Percentiles rank a stretch among this genome's conserved stretches.
phyloP scores from a whole-genome alignment of 2,797 vertebrate species.

The Bovichtus diacanthus region DNA sequence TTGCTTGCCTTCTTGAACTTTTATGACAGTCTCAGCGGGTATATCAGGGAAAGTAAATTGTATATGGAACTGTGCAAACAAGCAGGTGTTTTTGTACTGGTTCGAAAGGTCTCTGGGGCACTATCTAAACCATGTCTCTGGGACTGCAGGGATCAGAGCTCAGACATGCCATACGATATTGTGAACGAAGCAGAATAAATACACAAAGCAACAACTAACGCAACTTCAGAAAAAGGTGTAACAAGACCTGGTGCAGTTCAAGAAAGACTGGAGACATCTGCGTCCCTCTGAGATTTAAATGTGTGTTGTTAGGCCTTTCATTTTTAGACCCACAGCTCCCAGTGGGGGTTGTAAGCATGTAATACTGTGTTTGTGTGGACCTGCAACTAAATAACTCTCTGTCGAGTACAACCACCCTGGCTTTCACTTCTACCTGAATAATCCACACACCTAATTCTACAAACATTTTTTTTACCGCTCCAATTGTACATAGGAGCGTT shows the following conservation, averaged over 20 bases:
- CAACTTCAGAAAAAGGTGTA: constrained; percentile 78
- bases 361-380: constrained; percentile 83
- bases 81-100: constrained; percentile 61
- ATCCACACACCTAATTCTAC: constrained; percentile 73
- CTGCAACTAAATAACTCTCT: constrained; percentile 86
- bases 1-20: constrained; percentile 52
- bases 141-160: constrained; percentile 69
- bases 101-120: constrained; percentile 69
- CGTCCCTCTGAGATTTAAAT: constrained; percentile 83
- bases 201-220: constrained; percentile 66
- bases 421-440: constrained; percentile 77
- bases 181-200: constrained; percentile 64
- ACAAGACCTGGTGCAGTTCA: constrained; percentile 79
- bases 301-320: constrained; percentile 87
- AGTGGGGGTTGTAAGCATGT: constrained; percentile 84
- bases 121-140: constrained; percentile 52
- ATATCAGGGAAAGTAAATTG: constrained; percentile 54
- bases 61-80: constrained; percentile 66
- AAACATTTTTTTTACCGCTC: constrained; percentile 59
- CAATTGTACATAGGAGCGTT: constrained; percentile 59
- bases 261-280: constrained; percentile 86
- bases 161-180: constrained; percentile 59
- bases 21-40: constrained; percentile 43
- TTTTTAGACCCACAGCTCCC: constrained; percentile 86
- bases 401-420: constrained; percentile 78